Conservation (phyloP, 2,797 vertebrate species). For the Rhinella marina region DNA sequence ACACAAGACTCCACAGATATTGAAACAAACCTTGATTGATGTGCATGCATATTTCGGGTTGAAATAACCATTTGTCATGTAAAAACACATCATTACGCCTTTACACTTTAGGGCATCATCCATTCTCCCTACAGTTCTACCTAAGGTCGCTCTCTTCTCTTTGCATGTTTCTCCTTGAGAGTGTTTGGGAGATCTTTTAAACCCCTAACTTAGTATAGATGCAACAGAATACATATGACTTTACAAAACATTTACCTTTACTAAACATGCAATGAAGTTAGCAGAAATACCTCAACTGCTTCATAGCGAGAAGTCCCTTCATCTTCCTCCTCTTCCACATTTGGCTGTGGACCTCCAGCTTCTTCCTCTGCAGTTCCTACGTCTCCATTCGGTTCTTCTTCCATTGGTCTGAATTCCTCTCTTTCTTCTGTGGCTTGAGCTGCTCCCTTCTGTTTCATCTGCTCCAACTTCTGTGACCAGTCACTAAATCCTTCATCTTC, state of each 20-base stretch:
- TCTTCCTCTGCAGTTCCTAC: background rate
- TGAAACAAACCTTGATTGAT: no score
- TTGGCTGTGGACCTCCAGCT: background rate
- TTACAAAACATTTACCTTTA: background rate
- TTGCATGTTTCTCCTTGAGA: no score
- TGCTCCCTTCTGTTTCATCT: slow-evolving; percentile 72
- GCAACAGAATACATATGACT: no score
- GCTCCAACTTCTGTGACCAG: slow-evolving; percentile 86
- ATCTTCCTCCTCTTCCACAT: slow-evolving; percentile 54
- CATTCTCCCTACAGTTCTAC: no score
- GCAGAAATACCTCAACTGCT: slow-evolving; percentile 32
- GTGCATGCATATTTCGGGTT: no score
- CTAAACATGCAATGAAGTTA: background rate
- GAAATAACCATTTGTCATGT: no score
- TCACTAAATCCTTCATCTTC: slow-evolving; percentile 93
- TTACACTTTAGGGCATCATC: no score
- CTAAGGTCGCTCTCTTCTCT: no score
- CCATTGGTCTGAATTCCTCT: slow-evolving; percentile 42
- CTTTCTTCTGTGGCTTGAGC: slow-evolving; percentile 57
- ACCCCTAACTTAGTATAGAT: background rate
- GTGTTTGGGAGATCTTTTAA: background rate
- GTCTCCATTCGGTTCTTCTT: slow-evolving; percentile 2
- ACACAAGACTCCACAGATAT: no score
- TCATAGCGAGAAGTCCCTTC: slow-evolving; percentile 51
- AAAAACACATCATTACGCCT: no score